Conservation (phyloP, 2,888 invertebrate genomes). For the Dorcus parallelipipedus region DNA sequence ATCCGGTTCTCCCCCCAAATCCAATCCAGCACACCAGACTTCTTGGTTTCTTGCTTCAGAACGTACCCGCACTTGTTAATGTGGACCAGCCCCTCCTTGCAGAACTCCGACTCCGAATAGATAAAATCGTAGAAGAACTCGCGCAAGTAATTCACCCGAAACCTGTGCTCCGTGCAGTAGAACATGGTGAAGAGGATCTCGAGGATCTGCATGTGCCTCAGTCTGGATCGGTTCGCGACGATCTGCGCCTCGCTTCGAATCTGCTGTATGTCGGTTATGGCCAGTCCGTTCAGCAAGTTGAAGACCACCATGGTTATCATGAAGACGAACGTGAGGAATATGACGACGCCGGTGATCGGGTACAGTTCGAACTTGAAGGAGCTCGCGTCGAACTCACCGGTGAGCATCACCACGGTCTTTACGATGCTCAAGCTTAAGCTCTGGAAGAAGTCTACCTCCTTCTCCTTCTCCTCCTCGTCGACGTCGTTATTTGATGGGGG, state of each 20-base stretch:
- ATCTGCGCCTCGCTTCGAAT: slow-evolving; percentile 78
- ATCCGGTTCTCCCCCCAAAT: no score
- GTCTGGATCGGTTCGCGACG: slow-evolving; percentile 43
- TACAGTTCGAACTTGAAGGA: slow-evolving; percentile 69
- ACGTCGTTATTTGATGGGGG: no score
- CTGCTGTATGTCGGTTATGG: slow-evolving; percentile 77
- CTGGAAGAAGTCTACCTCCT: no score
- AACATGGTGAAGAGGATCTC: neutral
- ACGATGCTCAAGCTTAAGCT: slow-evolving; percentile 50
- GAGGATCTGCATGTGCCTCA: neutral
- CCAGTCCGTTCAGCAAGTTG: slow-evolving; percentile 79
- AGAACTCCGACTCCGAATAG: no score
- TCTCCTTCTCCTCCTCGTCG: no score
- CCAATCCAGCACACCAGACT: no score
- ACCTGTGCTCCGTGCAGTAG: neutral
- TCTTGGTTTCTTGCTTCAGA: no score
- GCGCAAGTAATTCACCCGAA: no score
- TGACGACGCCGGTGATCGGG: slow-evolving; percentile 67
- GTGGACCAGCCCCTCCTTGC: no score
- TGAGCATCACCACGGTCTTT: slow-evolving; percentile 82
- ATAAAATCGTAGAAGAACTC: no score
- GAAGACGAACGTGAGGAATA: slow-evolving; percentile 78
- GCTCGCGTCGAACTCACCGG: slow-evolving; percentile 80
- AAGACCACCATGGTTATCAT: slow-evolving; percentile 79
- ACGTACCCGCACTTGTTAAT: no score